Evolutionary conservation across 92 coral and sea anemone species (phyloP), one percentile per base, ranked within the genome.

Genomic region (Parazoanthus atlanticus): DNA sequence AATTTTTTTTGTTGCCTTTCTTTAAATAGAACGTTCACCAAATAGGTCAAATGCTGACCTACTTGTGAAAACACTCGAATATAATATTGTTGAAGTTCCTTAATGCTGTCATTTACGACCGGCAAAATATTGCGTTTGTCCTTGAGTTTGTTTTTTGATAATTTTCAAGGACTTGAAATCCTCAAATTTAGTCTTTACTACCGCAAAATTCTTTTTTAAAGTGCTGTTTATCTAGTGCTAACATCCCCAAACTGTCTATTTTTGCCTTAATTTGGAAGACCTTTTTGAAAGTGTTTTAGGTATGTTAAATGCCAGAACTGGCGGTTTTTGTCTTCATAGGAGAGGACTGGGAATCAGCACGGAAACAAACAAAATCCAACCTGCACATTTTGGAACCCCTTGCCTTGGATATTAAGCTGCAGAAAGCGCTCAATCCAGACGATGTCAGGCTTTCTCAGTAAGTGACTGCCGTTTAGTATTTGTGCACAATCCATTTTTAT

Each of bases 381-480:
- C 88, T 94, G 15, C 99, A 97, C 81, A 91, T 97, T 72, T 89
- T 97, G 32, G 91, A 97, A 88, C 99, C 97, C 0, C 85, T 97
- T 85, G 98, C 91, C 49, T 29, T 97, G 79, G 94, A 91, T 78
- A 87, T 97, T 66, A 94, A 97, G 77, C 92, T 97, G 52, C 94
- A 94, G 73, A 97, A 95, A 61, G 95, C 96, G 30, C 92, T 97
- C 29, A 96, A 94, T 54, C 98, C 99, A 41, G 98, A 97, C 79
- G 99, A 97, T 82, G 89, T 97, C 33, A 86, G 99, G 41, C 96
- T 97, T n/a, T 84, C 99, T 64, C 99, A 97, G 99, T 97, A 84
- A 93, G 98, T 92, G 9, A 12, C 32, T 25, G 1, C 15, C 31
- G 52, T 69, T 66, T 26, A 65, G 21, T 81, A 29, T 11, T 23